Base-by-base conservation (phyloP, 2,888 invertebrate genomes). In the Agonopterix subpropinquella region DNA sequence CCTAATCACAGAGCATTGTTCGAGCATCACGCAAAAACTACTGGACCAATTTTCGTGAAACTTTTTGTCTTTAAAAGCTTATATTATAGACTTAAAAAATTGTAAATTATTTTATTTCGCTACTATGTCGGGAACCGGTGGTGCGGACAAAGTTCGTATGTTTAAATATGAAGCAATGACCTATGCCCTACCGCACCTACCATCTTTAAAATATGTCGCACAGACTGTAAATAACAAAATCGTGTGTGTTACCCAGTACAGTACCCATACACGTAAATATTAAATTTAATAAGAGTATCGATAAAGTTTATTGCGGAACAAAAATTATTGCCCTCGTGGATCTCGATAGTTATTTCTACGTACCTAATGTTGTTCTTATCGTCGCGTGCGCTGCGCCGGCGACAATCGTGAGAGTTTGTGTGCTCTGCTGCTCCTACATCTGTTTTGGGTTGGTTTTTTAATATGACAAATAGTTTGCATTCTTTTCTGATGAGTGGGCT, bases 281-380 rank as follows among this genome's bases (percentile, higher is more conserved):
- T 74, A 78, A 78, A 79, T 80, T 77, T 82, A 81, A 84, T 82
- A 82, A 77, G 77, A 67, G 66, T 77, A 81, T 81, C 85, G 87
- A 86, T 86, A 86, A 85, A 75, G 66, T 77, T 78, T 82, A 84
- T 77, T 72, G 72, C 71, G 63, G 69, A 67, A 71, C 72, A 77
- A 75, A 77, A 85, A 79, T 85, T 85, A 88, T 87, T 78, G 81
- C 71, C 65, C 71, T 86, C 87, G 87, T 88, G 87, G 70, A 88
- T 88, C 87, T 75, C 82, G 87, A 88, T 88, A 84, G 77, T 72
- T 77, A 76, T 73, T 73, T 67, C 72, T 73, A 76, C 77, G 13
- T 36, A 15, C 8, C 11, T 45, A 80, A 77, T 76, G 73, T 73
- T 70, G 67, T 64, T 75, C 76, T 67, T 70, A 85, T 85, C 83